Evolutionary conservation across 2,888 invertebrate species (phyloP), one percentile per base, ranked within the genome.

Genomic region (Liodrosophila aerea): DNA sequence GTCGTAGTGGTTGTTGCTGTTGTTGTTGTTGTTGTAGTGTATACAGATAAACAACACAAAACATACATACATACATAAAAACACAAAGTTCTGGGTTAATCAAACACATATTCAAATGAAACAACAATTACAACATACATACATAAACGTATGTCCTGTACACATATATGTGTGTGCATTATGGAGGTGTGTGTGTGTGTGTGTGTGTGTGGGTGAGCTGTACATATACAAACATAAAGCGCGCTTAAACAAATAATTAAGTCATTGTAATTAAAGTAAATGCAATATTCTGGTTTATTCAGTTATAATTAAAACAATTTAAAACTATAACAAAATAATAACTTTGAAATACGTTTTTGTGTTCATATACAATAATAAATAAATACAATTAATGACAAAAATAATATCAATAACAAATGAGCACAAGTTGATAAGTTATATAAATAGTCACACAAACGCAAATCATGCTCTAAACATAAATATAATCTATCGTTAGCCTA

Each of bases 71-170:
- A 12, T 34, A 67, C 45, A 67, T 39, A 56, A 34, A 40, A 59
- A 44, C 45, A 70, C 36, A 59, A 36, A 46, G 18, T 13, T 57
- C 30, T 37, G 18, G 39, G 29, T 53, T 56, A 34, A 51, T 64
- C 46, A 51, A 45, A 63, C 47, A 63, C 37, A n/a, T n/a, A n/a
- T n/a, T 15, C 34, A 60, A 50, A 56, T 61, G 50, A 68, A 56
- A 68, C 56, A 74, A 61, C 58, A 72, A 69, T 56, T 61, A 71
- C 69, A 60, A 64, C 39, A 50, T 62, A 62, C 46, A 53, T 33
- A 29, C 22, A n/a, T 12, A 30, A 39, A 45, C 50, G 22, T 40
- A n/a, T 44, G 40, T 63, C 5, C n/a, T n/a, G n/a, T 41, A 18
- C 22, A 22, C 22, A 22, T 2, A n/a, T 37, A 56, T 51, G 37